Evolutionary conservation across 2,113 vertebrate species (phyloP).

Genomic region (Echinops telfairi): DNA sequence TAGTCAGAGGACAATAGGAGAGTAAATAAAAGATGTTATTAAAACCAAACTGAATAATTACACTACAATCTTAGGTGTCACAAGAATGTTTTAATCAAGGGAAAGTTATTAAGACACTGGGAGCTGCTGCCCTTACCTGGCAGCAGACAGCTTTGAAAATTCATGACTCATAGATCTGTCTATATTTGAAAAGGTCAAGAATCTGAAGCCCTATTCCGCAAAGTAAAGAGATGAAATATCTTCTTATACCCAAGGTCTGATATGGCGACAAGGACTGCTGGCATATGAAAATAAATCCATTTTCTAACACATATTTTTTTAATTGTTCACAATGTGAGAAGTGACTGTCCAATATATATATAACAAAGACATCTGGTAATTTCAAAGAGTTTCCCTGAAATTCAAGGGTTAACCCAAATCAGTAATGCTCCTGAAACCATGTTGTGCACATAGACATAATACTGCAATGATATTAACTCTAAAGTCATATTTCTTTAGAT

Average conservation of each 20-base stretch:
- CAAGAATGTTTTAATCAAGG: constrained; percentile 11
- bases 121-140: neutral
- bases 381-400: no score
- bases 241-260: neutral
- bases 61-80: neutral
- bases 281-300: neutral
- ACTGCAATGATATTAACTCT: no score
- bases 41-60: neutral
- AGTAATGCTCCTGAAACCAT: neutral
- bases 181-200: neutral
- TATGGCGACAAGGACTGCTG: neutral
- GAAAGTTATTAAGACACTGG: neutral
- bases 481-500: neutral
- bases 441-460: neutral
- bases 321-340: no score
- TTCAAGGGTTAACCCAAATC: neutral
- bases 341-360: no score
- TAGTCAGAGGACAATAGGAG: neutral
- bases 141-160: neutral
- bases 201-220: neutral
- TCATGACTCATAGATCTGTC: neutral
- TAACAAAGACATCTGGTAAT: no score
- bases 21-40: neutral
- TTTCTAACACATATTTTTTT: neutral
- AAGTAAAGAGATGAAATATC: neutral